Base-by-base conservation (phyloP, 2,113 vertebrate species). In the Anguilla japonica region DNA sequence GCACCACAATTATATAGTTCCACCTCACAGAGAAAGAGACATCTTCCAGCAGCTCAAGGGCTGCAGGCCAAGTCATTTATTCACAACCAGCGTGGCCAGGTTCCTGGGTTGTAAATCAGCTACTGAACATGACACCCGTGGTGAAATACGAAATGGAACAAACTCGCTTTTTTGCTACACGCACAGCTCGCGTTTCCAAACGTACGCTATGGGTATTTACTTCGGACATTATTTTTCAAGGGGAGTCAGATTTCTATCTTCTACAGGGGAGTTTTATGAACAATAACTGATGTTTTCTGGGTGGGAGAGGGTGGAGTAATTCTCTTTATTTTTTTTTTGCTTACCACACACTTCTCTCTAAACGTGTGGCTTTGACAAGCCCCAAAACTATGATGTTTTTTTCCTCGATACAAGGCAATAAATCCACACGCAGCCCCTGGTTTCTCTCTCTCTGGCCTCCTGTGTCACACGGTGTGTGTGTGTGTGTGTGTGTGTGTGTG, bases 1-100 rank as follows among this genome's bases (percentile, higher is more conserved):
- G 20, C 67, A 50, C 43, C 75, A 53, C 57, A 82, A 71, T 86
- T 60, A 86, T 82, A 82, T 82, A 57, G n/a, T 41, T 50, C 20
- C 41, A 86, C 39, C 8, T 7, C 18, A 79, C 41, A 3, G 29
- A 75, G 43, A 53, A 46, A 78, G 14, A 79, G 8, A 67, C 34
- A 1, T 63, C 41, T 40, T 71, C 26, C 41, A 84, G 22, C 60
- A 46, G 40, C 41, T 57, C 50, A 20, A 7, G 16, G 53, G 15
- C 13, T 41, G 22, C 41, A 71, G 20, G 16, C 13, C 8, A 84
- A 26, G 20, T 84, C 20, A 41, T 41, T 18, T 46, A 46, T 75
- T n/a, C 26, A 29, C 13, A 39, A 34, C 9, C 15, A 53, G 40
- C 16, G 15, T 15, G 22, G 15, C 41, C 9, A 75, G n/a, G 22